Conservation (phyloP, 2,113 vertebrate species). For the Archocentrus centrarchus region DNA sequence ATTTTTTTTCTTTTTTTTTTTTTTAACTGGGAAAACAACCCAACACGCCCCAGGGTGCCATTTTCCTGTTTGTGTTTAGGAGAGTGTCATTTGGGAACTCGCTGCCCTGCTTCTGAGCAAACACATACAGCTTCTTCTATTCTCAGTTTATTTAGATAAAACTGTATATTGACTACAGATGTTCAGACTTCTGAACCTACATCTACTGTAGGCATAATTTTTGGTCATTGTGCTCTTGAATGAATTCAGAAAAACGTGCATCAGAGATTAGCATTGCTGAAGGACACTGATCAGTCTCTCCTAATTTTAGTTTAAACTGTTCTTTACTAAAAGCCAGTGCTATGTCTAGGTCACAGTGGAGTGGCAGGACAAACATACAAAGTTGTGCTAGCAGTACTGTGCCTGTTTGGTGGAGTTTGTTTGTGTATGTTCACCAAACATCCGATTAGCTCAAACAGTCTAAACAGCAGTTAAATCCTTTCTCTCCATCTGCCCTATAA, state of each 20-base stretch:
- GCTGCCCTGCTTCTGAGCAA: slow-evolving; percentile 46
- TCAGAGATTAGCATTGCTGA: not conserved
- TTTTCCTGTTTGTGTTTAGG: slow-evolving; percentile 47
- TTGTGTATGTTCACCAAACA: slow-evolving; percentile 70
- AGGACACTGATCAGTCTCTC: not conserved
- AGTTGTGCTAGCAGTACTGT: slow-evolving; percentile 63
- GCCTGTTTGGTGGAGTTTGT: slow-evolving; percentile 46
- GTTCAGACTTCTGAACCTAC: slow-evolving; percentile 50
- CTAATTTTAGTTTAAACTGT: slow-evolving; percentile 1
- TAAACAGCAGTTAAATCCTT: slow-evolving; percentile 63
- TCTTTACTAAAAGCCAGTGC: slow-evolving; percentile 44
- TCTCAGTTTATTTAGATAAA: slow-evolving; percentile 37
- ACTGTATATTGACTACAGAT: slow-evolving; percentile 51
- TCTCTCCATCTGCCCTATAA: slow-evolving; percentile 66
- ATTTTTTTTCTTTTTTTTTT: not conserved
- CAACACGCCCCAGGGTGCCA: slow-evolving; percentile 48
- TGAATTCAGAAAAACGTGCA: not conserved
- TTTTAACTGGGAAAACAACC: slow-evolving; percentile 45
- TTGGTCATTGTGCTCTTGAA: not conserved
- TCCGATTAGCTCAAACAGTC: slow-evolving; percentile 62
- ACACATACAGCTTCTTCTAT: slow-evolving; percentile 37
- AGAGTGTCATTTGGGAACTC: slow-evolving; percentile 59
- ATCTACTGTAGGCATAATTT: not conserved
- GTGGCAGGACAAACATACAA: slow-evolving; percentile 74
- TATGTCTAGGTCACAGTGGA: slow-evolving; percentile 71